Conservation (phyloP, 1,140 invertebrate species). For the Cepaea nemoralis region DNA sequence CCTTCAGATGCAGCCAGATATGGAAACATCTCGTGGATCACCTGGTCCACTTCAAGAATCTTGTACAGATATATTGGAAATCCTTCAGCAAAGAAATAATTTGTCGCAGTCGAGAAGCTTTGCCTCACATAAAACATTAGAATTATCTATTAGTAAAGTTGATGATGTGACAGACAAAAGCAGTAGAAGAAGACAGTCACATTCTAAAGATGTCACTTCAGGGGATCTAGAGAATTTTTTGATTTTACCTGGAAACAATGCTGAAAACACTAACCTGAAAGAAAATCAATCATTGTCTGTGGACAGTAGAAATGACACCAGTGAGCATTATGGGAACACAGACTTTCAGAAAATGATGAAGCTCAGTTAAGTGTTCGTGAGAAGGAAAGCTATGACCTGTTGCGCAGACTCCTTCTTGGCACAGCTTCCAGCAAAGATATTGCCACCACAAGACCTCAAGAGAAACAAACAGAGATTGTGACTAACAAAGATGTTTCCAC, state of each 20-base stretch:
- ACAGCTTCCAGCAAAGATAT: neutral
- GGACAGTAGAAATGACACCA: neutral
- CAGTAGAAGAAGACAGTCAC: neutral
- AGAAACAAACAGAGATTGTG: neutral
- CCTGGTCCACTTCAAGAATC: neutral
- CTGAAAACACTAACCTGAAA: neutral
- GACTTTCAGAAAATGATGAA: neutral
- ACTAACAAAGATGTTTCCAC: neutral
- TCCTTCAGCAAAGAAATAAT: neutral
- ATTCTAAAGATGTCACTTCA: neutral
- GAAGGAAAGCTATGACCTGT: neutral
- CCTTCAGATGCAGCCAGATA: neutral
- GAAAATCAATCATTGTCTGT: neutral
- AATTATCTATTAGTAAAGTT: neutral
- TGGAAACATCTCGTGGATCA: neutral
- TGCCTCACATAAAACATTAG: neutral
- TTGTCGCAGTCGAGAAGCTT: neutral
- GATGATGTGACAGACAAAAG: neutral
- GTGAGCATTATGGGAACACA: neutral
- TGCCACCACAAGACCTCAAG: neutral
- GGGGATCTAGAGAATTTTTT: conserved; percentile 6
- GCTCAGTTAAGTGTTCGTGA: neutral
- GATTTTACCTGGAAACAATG: neutral
- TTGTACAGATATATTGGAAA: neutral
- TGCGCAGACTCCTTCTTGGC: neutral